Conservation (phyloP, 2,888 invertebrate genomes). For the Agrilus biguttatus region DNA sequence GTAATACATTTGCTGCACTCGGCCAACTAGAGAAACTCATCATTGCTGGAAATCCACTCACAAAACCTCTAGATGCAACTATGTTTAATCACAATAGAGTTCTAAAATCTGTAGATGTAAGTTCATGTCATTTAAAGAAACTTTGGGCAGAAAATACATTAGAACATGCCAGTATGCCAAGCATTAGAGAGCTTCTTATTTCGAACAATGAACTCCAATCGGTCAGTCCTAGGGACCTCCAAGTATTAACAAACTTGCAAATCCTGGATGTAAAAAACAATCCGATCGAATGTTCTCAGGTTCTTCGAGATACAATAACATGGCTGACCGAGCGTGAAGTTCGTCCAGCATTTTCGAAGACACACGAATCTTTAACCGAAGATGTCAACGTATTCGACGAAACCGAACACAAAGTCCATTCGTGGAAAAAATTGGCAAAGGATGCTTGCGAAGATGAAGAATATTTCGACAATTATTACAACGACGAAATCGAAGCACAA, state of each 20-base stretch:
- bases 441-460: conserved; percentile 21
- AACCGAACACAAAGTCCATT: conserved; percentile 1
- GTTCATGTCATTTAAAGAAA: conserved; percentile 49
- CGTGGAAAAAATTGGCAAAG: conserved; percentile 7
- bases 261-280: conserved; percentile 49
- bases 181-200: conserved; percentile 34
- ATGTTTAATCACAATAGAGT: conserved; percentile 48
- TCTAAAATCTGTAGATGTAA: conserved; percentile 54
- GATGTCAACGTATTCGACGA: conserved; percentile 5
- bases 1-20: conserved; percentile 51
- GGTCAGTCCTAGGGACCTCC: conserved; percentile 43
- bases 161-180: conserved; percentile 14
- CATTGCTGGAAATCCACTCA: conserved; percentile 57
- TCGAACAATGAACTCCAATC: conserved; percentile 44
- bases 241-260: conserved; percentile 40
- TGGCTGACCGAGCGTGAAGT: conserved; percentile 46
- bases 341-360: conserved; percentile 31
- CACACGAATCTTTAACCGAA: conserved; percentile 6
- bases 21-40: conserved; percentile 48
- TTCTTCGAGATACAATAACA: conserved; percentile 50
- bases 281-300: conserved; percentile 51
- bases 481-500: conserved; percentile 15
- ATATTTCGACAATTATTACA: conserved; percentile 9
- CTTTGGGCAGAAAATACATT: conserved; percentile 39
- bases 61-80: conserved; percentile 45